phyloP scores from a whole-genome alignment of 2,888 invertebrate species.

The Ypsolopha scabrella region DNA sequence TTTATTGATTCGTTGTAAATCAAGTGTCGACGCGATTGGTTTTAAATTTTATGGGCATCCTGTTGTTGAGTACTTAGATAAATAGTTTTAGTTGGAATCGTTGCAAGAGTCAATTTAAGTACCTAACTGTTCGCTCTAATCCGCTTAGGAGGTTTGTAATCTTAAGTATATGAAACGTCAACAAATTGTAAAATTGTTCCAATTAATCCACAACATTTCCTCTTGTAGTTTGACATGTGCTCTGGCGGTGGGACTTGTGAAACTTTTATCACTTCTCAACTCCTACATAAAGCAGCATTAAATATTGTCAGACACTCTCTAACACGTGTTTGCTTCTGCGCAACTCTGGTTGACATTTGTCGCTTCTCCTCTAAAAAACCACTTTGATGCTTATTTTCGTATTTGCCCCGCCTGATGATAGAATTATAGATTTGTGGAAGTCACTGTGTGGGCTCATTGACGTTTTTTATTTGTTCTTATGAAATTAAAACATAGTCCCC shows the following conservation, averaged over 20 bases:
- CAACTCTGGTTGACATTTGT: conserved; percentile 54
- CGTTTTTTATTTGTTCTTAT: conserved; percentile 37
- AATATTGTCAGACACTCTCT: conserved; percentile 66
- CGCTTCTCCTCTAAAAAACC: conserved; percentile 58
- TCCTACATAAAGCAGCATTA: conserved; percentile 52
- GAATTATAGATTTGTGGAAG: conserved; percentile 66
- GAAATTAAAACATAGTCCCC: conserved; percentile 37
- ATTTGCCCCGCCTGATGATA: conserved; percentile 54
- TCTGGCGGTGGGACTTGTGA: neutral
- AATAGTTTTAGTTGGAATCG: conserved; percentile 23
- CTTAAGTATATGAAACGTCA: neutral
- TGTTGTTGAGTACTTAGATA: conserved; percentile 34
- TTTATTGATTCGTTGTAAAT: conserved; percentile 68
- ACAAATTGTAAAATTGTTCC: neutral
- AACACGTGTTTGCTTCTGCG: conserved; percentile 62
- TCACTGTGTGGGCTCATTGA: conserved; percentile 52
- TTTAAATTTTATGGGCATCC: conserved; percentile 60
- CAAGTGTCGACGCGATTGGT: conserved; percentile 61
- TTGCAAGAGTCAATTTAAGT: conserved; percentile 30
- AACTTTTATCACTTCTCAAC: neutral
- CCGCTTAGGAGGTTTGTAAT: neutral
- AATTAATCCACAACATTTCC: neutral
- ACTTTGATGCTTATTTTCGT: conserved; percentile 69
- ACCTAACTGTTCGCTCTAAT: conserved; percentile 23
- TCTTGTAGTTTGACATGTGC: neutral